Evolutionary conservation across 2,888 invertebrate species (phyloP).

Genomic region (Embidobia sp.): DNA sequence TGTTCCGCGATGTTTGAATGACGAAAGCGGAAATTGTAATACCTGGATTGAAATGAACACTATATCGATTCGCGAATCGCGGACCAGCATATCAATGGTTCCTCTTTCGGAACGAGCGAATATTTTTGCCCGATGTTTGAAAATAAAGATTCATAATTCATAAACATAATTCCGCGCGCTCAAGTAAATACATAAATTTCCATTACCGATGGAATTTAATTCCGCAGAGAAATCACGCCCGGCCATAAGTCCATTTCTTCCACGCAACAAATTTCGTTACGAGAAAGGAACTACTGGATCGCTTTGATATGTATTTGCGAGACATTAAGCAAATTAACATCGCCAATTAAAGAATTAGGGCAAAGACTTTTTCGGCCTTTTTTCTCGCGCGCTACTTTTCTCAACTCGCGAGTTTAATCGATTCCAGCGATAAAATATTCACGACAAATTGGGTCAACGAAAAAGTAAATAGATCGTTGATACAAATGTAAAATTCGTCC

Average conservation of each 20-base stretch:
- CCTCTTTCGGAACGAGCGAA: neutral
- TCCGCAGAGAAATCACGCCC: constrained; percentile 4
- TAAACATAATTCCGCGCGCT: too few species aligned
- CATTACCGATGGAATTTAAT: constrained; percentile 25
- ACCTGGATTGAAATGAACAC: constrained; percentile 29
- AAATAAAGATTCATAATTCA: constrained; percentile 17
- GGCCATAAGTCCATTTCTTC: constrained; percentile 5
- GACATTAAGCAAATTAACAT: constrained; percentile 26
- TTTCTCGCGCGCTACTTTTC: neutral
- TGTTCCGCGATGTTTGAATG: constrained; percentile 24
- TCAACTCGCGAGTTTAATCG: constrained; percentile 2
- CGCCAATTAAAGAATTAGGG: constrained; percentile 28
- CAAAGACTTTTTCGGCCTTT: constrained; percentile 8
- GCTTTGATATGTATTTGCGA: constrained; percentile 4
- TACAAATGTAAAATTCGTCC: constrained; percentile 15
- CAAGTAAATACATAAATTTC: constrained; percentile 4
- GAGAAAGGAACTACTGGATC: neutral
- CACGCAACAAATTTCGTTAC: neutral
- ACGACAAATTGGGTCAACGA: constrained; percentile 28
- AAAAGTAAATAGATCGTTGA: constrained; percentile 31
- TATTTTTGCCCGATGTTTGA: neutral
- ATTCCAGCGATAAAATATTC: constrained; percentile 18
- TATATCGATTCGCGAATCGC: constrained; percentile 17
- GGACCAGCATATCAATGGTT: constrained; percentile 13
- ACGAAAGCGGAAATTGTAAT: constrained; percentile 39